phyloP scores from a whole-genome alignment of 2,113 vertebrate genomes.

The Paramormyrops kingsleyae region DNA sequence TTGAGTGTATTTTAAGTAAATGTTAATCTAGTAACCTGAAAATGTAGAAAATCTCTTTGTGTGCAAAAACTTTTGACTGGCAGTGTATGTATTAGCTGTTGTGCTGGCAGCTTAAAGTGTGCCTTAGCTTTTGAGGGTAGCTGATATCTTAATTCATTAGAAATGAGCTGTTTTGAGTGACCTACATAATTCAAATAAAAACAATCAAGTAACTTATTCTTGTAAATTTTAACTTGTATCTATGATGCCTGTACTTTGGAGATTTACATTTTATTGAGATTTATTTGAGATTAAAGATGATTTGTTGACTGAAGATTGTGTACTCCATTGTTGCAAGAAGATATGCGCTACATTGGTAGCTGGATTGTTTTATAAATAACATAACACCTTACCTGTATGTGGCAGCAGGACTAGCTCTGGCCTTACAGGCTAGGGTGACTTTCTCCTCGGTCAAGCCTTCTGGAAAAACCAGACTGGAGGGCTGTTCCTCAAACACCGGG shows the following conservation, averaged over 20 bases:
- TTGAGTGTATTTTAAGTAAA: no score
- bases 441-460: conserved; percentile 84
- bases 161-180: neutral
- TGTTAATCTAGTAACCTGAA: no score
- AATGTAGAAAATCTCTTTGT: no score
- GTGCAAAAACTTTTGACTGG: no score
- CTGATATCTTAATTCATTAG: neutral
- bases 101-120: neutral
- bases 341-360: neutral
- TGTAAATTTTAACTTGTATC: neutral
- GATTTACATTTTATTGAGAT: neutral
- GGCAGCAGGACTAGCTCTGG: conserved; percentile 82
- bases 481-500: conserved; percentile 91
- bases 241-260: neutral
- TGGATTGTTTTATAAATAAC: neutral
- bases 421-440: conserved; percentile 75
- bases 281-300: neutral
- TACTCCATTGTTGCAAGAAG: neutral
- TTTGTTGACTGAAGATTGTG: neutral
- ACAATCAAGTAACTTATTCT: neutral
- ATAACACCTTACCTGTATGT: conserved; percentile 74
- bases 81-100: neutral
- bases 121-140: neutral
- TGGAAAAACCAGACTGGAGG: conserved; percentile 76
- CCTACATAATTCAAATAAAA: neutral